Base-by-base conservation (phyloP, 2,113 vertebrate species). In the Athene noctua region DNA sequence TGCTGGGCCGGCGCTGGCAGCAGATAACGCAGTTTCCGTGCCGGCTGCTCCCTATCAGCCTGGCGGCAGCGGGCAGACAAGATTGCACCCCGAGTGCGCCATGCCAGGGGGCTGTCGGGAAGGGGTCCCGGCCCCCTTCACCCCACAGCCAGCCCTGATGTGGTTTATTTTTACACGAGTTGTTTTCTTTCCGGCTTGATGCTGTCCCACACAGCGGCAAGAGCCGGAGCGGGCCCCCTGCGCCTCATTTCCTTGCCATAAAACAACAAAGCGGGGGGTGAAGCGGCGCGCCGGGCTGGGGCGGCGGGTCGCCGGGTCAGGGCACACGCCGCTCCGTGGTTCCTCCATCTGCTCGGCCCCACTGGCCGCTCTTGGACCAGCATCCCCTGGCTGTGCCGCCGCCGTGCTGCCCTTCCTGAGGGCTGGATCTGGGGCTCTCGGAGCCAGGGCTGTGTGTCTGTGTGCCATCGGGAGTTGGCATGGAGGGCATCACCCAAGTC, bases 171-270 rank as follows among this genome's bases (percentile, higher is more conserved):
- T 97, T 90, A 62, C 83, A 93, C 6, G 16, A 21, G 22, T 70
- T 97, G 95, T 97, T 97, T 97, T 94, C 94, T 94, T 98, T 97
- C 94, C 92, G 85, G 75, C 90, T 81, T 75, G 86, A 96, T 47
- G 57, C 88, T 30, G 17, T 95, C 87, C 92, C 51, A 67, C 9
- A 29, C 19, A 16, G 71, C 38, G 29, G 81, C 75, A 14, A 25
- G 68, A 85, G 82, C 52, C 10, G 32, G 84, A 40, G 74, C 34
- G 7, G 90, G 94, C 88, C 95, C 89, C 86, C 92, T 1, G 4
- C 0, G 44, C 92, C 86, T 97, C 96, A 94, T 96, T 98, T 97
- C 97, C 96, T 95, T n/a, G 68, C 88, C 55, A 44, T 96, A 92
- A 96, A 97, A 97, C 87, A 98, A 96, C 97, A 97, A 93, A 94